Evolutionary conservation across 2,113 vertebrate species (phyloP), one percentile per base, ranked within the genome.

Genomic region (Tenrec ecaudatus): DNA sequence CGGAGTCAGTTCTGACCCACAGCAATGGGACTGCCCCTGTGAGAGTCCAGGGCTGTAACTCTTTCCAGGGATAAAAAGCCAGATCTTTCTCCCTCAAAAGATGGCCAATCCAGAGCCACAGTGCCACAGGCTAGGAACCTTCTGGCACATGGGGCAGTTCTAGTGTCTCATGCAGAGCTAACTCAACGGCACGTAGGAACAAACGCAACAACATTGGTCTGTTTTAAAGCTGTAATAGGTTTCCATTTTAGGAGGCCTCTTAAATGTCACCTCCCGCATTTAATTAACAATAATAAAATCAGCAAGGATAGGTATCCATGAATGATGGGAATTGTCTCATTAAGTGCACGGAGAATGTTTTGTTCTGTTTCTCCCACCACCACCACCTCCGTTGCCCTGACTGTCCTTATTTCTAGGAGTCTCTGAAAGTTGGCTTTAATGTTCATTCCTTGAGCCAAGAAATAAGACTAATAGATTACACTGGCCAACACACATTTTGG

Each of bases 381-480:
- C 43, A 10, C 43, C 43, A 38, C 62, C n/a, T 92, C 71, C 3
- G 19, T 90, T 93, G 87, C 38, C 33, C 58, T 80, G 27, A 3
- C 38, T 85, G 38, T 58, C 62, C 27, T 66, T 68, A 88, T 86
- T 88, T 86, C 76, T 69, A 77, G 92, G 69, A 14, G 38, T 62
- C 75, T 82, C 17, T 38, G 33, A 91, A 57, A 77, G 25, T 53
- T 86, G 22, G 82, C 58, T 36, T 77, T 40, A 77, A 73, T 25
- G 31, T 81, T 77, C 36, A 0, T 29, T 43, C 58, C 82, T 78
- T 89, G 87, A 82, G 38, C 82, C 68, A 20, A 58, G 38, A 64
- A 8, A 5, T 16, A 90, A 91, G 29, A 73, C 1, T 31, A 69
- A 69, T 79, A 33, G 62, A 53, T 53, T 53, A 53, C 9, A 53